Evolutionary conservation across 2,797 vertebrate species (phyloP), one percentile per base, ranked within the genome.

Genomic region (Meda fulgida): DNA sequence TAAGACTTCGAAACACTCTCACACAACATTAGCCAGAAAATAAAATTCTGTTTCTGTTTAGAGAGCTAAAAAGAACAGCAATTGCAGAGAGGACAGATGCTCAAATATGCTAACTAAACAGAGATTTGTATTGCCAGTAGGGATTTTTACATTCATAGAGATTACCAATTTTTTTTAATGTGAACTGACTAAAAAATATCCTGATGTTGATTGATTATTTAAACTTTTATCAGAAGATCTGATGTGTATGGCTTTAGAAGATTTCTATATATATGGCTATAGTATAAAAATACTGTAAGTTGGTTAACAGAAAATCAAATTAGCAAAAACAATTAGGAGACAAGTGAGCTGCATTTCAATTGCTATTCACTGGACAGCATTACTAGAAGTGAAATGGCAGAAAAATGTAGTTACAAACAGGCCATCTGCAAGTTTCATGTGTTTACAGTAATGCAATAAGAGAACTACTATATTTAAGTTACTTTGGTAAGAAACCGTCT

Each of bases 1-100:
- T 31, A 26, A 87, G 19, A 71, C 26, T 58, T 11, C 65, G n/a
- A 21, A 43, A 70, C 78, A 63, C 8, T 29, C 34, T 77, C 26
- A 48, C 63, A 87, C 51, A 89, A 70, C 82, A 75, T 13, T 23
- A 72, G 40, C 7, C 43, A 72, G 2, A 65, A 29, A 3, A 34
- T 23, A 34, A 4, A 1, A 7, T 53, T 14, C 18, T 21, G 8
- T 40, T 40, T 38, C 8, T n/a, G 23, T 11, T 53, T 18, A 48
- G 43, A 76, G 31, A 76, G 19, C 11, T 55, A 8, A 36, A 7
- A 55, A 55, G 51, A 34, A 23, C 19, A 53, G 31, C 72, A 23
- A 7, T 23, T 23, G 23, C 1, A 29, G 23, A 58, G 34, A 60
- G 53, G 38, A 65, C 46, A 63, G 5, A 11, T 38, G 72, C 46